Evolutionary conservation across 2,888 invertebrate species (phyloP).

Genomic region (Chaetoderma sp.): DNA sequence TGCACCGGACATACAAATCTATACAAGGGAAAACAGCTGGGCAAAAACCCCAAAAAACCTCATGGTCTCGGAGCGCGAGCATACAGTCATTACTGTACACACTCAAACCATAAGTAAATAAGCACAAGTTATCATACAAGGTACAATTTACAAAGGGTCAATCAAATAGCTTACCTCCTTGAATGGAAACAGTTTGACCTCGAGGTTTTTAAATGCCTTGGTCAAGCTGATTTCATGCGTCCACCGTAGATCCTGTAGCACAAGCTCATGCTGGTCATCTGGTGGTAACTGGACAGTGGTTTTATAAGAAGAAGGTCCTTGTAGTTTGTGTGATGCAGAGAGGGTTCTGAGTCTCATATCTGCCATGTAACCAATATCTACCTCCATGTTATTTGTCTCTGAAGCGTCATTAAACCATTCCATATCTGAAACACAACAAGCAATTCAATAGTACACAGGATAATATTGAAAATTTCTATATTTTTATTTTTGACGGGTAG

Average conservation of each 20-base stretch:
- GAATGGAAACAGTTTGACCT: constrained; percentile 66
- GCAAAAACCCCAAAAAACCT: too few species aligned
- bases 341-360: constrained; percentile 61
- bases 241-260: constrained; percentile 52
- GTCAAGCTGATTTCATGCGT: constrained; percentile 53
- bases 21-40: too few species aligned
- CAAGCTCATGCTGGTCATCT: not conserved
- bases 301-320: not conserved
- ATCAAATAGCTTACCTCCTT: constrained; percentile 62
- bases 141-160: too few species aligned
- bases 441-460: too few species aligned
- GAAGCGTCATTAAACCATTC: constrained; percentile 65
- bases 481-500: too few species aligned
- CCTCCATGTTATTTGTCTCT: constrained; percentile 65
- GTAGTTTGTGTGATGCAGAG: constrained; percentile 44
- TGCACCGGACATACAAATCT: too few species aligned
- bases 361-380: constrained; percentile 69
- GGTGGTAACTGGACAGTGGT: not conserved
- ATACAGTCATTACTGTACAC: too few species aligned
- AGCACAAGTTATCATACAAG: too few species aligned
- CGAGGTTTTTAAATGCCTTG: constrained; percentile 52
- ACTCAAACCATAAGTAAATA: too few species aligned
- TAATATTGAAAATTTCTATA: too few species aligned
- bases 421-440: constrained; percentile 59
- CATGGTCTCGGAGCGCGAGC: too few species aligned